Evolutionary conservation across 1,140 invertebrate genomes (phyloP).

Genomic region (Anastrepha obliqua): DNA sequence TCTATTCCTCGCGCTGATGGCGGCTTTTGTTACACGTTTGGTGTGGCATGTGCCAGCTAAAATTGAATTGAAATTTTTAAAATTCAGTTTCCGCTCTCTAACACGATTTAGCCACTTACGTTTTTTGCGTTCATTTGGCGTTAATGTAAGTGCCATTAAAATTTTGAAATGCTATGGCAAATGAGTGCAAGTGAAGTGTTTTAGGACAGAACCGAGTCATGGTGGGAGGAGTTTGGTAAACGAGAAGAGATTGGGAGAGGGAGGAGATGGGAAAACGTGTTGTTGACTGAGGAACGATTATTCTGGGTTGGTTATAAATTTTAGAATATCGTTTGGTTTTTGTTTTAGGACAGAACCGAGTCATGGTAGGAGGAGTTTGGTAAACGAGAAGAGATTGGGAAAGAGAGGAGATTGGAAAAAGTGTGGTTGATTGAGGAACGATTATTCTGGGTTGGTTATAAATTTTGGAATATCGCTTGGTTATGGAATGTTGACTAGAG

Average conservation of each 20-base stretch:
- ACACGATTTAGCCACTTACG: background rate
- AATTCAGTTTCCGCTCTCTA: background rate
- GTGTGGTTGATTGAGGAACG: no score
- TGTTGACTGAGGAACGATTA: no score
- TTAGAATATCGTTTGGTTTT: no score
- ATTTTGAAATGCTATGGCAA: background rate
- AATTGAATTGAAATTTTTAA: background rate
- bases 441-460: no score
- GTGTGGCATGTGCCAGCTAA: no score
- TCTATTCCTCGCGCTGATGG: no score
- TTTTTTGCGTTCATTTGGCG: background rate
- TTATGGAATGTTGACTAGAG: no score
- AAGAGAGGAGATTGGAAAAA: background rate
- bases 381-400: background rate
- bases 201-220: background rate
- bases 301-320: no score
- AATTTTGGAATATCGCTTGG: no score
- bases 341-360: background rate
- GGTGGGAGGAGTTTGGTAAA: background rate
- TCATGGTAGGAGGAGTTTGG: background rate
- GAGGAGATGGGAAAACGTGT: background rate
- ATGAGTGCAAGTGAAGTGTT: background rate
- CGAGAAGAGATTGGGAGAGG: background rate
- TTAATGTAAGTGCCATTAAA: conserved; percentile 11
- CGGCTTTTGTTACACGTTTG: background rate